These are phyloP conservation scores for Cantharis nigra DNA, from an alignment of 2,888 invertebrate species.

Conservation along the genomic window DNA sequence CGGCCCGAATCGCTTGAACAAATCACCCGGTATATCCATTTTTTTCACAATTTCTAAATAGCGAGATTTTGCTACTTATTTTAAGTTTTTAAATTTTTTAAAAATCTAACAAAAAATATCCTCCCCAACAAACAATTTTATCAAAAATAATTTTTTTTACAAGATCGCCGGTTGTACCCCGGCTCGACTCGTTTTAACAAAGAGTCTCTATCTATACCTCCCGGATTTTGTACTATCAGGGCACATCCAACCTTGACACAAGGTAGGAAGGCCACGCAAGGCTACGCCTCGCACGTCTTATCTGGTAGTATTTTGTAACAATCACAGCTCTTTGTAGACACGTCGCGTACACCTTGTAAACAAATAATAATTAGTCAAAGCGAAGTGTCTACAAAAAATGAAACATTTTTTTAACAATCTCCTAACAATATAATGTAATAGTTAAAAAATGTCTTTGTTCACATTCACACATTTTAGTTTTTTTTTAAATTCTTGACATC, in stretches of 20 bases:
- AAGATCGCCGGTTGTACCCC: conserved; percentile 40
- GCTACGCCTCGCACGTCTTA: conserved; percentile 46
- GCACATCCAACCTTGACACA: conserved; percentile 53
- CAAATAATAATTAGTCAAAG: conserved; percentile 39
- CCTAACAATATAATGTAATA: conserved; percentile 56
- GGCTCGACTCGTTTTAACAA: conserved; percentile 31
- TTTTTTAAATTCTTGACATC: conserved; percentile 3
- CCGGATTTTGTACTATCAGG: conserved; percentile 57
- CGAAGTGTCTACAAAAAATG: conserved; percentile 40
- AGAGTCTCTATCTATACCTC: conserved; percentile 52
- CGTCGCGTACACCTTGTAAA: conserved; percentile 42
- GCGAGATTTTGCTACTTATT: conserved; percentile 50
- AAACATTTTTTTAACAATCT: conserved; percentile 56
- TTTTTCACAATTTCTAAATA: conserved; percentile 57
- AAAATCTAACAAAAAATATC: conserved; percentile 62
- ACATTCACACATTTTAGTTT: conserved; percentile 45
- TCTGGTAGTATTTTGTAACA: conserved; percentile 51
- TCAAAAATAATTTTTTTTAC: conserved; percentile 68
- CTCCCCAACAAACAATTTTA: conserved; percentile 66
- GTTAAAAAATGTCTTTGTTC: conserved; percentile 51
- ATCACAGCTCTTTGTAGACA: conserved; percentile 43
- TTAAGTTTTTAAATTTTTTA: conserved; percentile 46
- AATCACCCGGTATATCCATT: conserved; percentile 52
- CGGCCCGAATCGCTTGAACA: background rate
- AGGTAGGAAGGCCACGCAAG: conserved; percentile 48